phyloP scores from a whole-genome alignment of 2,113 vertebrate genomes.

The Mesoclemmys tuberculata region DNA sequence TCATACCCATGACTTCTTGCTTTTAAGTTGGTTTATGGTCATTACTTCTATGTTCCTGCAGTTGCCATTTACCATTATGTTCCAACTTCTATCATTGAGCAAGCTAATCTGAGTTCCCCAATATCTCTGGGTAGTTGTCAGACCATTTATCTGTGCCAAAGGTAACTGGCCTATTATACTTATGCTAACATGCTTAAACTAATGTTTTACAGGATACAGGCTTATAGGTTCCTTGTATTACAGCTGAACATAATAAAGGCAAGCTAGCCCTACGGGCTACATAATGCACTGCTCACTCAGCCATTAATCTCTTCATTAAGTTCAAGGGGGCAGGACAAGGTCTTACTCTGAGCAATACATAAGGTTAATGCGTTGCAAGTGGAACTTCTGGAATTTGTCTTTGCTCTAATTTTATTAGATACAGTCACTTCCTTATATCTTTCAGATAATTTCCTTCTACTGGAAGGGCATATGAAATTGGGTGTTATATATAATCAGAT shows the following conservation, averaged over 20 bases:
- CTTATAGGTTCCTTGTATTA: neutral
- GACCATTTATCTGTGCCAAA: neutral
- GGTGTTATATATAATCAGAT: neutral
- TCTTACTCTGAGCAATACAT: neutral
- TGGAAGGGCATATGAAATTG: conserved; percentile 37
- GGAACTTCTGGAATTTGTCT: neutral
- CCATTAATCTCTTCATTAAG: neutral
- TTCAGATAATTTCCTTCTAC: neutral
- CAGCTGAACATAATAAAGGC: neutral
- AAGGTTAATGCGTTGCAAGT: neutral
- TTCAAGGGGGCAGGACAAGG: neutral
- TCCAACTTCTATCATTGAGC: neutral
- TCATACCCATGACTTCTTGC: neutral
- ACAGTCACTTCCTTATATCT: neutral
- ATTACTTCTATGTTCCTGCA: neutral
- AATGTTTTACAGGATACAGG: neutral
- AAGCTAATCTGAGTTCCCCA: neutral
- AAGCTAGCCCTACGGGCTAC: neutral
- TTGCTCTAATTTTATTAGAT: neutral
- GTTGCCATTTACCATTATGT: neutral
- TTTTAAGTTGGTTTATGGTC: neutral
- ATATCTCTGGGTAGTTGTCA: neutral
- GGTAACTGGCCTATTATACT: neutral
- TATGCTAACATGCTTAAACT: neutral
- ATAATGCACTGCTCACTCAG: neutral